Evolutionary conservation across 2,113 vertebrate species (phyloP), one percentile per base, ranked within the genome.

Genomic region (Pipa parva): DNA sequence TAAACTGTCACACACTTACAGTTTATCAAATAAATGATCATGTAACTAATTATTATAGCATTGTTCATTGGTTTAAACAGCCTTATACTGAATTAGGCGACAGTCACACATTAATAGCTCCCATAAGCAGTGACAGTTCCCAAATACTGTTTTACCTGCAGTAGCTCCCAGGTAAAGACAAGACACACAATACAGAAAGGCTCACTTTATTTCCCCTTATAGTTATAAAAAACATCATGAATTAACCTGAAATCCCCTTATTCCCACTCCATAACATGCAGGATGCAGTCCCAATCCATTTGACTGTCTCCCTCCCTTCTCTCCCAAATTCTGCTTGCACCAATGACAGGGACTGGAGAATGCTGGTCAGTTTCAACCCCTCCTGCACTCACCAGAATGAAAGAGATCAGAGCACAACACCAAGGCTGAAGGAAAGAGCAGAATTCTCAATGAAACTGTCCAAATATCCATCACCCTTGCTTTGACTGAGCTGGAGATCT

Each of bases 321-420:
- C 51, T 49, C 65, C 63, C 46, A 56, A 51, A 68, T 51, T 51
- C 4, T 13, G 39, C 28, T 31, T 68, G 65, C 65, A 68, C 65
- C 65, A 68, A 68, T 68, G 65, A 59, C 65, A 68, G 65, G 31
- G n/a, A 50, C 42, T 59, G 63, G n/a, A 57, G 24, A 45, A 36
- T 67, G 64, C 64, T 28, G 66, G 66, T 60, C 66, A 70, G 48
- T 59, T n/a, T 33, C 21, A 49, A 22, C 39, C 17, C 64, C 65
- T 61, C 57, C 56, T 54, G 37, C 21, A 58, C 88, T 87, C 52
- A 90, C 88, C 88, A 72, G 86, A 85, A 27, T 88, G 78, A 65
- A 87, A 85, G 51, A 83, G 80, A 65, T 63, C 78, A 8, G 85
- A 76, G 58, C 83, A 81, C 17, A 81, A 72, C 0, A 81, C 76